Percentiles rank a stretch among this genome's conserved stretches.
Conservation (phyloP, 2,797 vertebrate genomes). For the Gymnodraco acuticeps region DNA sequence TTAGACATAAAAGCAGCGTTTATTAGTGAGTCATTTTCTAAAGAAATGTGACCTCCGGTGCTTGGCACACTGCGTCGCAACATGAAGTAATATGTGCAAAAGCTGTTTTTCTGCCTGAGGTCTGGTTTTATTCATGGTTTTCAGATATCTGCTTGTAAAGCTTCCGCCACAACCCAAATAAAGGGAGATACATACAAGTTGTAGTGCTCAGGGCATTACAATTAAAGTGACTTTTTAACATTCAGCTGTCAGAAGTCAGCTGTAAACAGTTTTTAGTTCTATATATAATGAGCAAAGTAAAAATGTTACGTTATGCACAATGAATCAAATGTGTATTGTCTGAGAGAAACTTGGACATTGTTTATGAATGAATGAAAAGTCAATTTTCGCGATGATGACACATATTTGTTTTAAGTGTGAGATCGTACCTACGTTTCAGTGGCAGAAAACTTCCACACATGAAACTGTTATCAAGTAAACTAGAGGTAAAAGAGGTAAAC, state of each 20-base stretch:
- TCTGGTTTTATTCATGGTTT: not conserved
- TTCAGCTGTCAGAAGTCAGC: not conserved
- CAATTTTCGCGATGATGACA: not conserved
- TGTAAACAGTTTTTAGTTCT: not conserved
- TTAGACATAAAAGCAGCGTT: too few relatives aligned
- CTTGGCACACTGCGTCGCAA: too few relatives aligned
- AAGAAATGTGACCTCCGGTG: too few relatives aligned
- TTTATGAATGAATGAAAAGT: not conserved
- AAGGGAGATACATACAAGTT: not conserved
- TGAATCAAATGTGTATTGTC: too few relatives aligned
- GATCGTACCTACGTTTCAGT: not conserved
- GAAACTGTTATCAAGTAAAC: not conserved
- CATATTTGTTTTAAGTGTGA: not conserved
- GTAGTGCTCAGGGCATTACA: not conserved
- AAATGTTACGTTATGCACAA: not conserved
- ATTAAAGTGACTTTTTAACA: not conserved
- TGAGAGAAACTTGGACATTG: not conserved
- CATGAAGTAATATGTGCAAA: not conserved
- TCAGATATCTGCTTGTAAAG: not conserved
- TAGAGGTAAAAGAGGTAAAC: not conserved
- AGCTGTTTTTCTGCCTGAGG: not conserved
- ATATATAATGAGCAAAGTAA: not conserved
- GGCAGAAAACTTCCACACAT: not conserved
- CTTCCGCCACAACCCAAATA: not conserved
- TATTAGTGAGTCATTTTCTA: too few relatives aligned